Base-by-base conservation (phyloP, 2,888 invertebrate genomes). In the Tuberolachnus salignus region DNA sequence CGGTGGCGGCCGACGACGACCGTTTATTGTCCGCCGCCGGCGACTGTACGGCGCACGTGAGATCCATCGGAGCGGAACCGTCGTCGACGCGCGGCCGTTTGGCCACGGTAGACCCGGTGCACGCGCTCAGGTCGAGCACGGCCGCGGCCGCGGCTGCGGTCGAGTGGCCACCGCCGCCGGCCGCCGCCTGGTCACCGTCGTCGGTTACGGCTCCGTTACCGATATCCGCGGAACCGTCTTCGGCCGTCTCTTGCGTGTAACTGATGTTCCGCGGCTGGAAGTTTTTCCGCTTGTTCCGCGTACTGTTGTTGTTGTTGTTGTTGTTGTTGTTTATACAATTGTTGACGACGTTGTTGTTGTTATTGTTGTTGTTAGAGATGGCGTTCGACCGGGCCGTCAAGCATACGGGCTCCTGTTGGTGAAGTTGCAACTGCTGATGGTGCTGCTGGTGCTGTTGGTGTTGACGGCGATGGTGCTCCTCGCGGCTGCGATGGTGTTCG, bases 261-360 rank as follows among this genome's bases (percentile, higher is more conserved):
- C 83, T 89, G 2, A 92, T 91, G 85, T 92, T 93, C 83, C 92
- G 87, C 0, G 93, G 93, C 83, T 91, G 90, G 86, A 92, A 92
- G 85, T 92, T 92, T 86, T 92, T 92, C 83, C 92, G 87, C 83
- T 92, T 92, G 87, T 92, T 92, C 83, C 91, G 88, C 85, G 91
- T 90, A 81, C 89, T 89, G 85, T 87, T 87, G 83, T 87, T 86
- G 83, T 87, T 87, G 84, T 87, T 87, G 1, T 87, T 78, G 80
- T 73, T 81, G 80, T 81, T 81, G 66, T 69, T 69, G 59, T 78
- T 78, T 26, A 16, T 34, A 34, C 26, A 57, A n/a, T 44, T 64
- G 44, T 26, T 66, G 64, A 16, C 53, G 46, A 46, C 59, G 59
- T 71, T 71, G 63, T 51, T 49, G 64, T 46, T 23, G 55, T 23